phyloP scores from a whole-genome alignment of 2,797 vertebrate species.

The Intellagama lesueurii region DNA sequence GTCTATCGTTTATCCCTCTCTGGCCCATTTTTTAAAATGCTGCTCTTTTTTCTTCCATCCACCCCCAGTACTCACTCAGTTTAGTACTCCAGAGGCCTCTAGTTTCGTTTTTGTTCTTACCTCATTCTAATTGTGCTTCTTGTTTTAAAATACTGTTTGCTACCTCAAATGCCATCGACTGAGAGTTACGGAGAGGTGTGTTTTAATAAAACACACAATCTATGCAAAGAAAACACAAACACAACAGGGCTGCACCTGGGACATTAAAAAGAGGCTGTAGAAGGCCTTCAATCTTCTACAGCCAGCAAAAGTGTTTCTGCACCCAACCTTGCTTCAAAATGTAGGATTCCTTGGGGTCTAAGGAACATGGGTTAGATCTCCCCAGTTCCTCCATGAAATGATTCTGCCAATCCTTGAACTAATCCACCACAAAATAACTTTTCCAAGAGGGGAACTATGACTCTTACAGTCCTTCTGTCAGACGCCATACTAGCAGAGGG shows the following conservation, averaged over 20 bases:
- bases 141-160: neutral
- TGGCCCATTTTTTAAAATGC: neutral
- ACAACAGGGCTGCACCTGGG: neutral
- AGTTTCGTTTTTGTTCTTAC: neutral
- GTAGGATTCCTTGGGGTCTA: too few species aligned
- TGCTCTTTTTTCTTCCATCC: neutral
- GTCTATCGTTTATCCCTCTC: too few species aligned
- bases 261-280: neutral
- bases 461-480: too few species aligned
- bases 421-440: too few species aligned
- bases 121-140: neutral
- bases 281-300: neutral
- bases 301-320: neutral
- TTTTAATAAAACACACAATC: neutral
- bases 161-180: neutral
- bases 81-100: neutral
- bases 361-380: too few species aligned
- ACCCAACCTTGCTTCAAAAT: neutral
- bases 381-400: too few species aligned
- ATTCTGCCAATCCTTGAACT: too few species aligned
- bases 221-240: neutral
- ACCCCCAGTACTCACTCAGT: too few species aligned
- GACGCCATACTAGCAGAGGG: too few species aligned
- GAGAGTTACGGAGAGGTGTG: neutral
- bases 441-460: too few species aligned